These are phyloP conservation scores for Eolophus roseicapilla DNA, from an alignment of 2,113 vertebrate genomes.

Conservation along the genomic window DNA sequence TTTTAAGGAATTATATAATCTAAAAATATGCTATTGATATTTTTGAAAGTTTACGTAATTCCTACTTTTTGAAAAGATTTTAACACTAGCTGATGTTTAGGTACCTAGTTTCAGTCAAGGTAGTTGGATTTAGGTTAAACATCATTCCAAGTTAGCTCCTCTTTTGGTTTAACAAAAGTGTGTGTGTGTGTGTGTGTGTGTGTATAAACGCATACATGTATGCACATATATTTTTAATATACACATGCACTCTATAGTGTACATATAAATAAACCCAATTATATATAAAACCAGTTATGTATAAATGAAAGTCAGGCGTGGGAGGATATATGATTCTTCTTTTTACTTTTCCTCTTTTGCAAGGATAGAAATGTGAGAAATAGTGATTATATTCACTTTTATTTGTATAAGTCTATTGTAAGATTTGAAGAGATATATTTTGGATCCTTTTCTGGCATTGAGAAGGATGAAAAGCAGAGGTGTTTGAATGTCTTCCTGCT, in stretches of 20 bases:
- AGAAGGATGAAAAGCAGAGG: neutral
- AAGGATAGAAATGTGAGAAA: neutral
- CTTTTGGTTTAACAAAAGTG: neutral
- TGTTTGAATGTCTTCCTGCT: neutral
- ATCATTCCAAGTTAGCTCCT: neutral
- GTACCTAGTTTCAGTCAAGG: neutral
- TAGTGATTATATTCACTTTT: neutral
- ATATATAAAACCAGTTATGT: neutral
- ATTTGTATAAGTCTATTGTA: neutral
- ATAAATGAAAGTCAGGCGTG: neutral
- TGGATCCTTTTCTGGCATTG: neutral
- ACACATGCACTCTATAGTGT: neutral
- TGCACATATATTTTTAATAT: neutral
- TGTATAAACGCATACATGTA: neutral
- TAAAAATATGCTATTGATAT: neutral
- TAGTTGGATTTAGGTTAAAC: slow-evolving; percentile 2
- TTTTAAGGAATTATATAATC: neutral
- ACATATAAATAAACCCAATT: neutral
- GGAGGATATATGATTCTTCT: neutral
- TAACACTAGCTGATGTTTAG: neutral
- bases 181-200: neutral
- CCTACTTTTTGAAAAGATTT: neutral
- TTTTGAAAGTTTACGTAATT: neutral
- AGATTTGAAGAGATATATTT: neutral
- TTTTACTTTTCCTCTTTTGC: neutral